phyloP scores from a whole-genome alignment of 2,888 invertebrate genomes.

The Habroteleia sp. region DNA sequence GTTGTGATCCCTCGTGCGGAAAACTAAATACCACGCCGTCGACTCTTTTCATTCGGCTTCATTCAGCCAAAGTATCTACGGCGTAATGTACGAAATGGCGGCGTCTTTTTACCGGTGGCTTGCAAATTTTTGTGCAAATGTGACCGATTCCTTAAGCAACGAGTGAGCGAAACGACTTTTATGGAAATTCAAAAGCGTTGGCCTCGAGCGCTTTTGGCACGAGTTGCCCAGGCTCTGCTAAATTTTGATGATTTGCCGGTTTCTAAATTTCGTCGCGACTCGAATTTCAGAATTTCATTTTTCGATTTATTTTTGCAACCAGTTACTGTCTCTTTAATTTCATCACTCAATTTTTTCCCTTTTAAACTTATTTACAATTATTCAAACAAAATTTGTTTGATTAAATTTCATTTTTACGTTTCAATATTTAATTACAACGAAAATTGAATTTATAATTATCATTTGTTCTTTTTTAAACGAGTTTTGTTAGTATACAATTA shows the following conservation, averaged over 20 bases:
- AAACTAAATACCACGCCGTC: constrained; percentile 41
- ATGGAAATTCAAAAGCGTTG: constrained; percentile 34
- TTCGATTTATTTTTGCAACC: background rate
- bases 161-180: constrained; percentile 17
- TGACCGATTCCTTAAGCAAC: constrained; percentile 30
- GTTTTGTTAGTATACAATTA: too few relatives aligned
- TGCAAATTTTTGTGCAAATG: constrained; percentile 51
- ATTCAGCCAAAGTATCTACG: constrained; percentile 4
- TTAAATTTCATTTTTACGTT: too few relatives aligned
- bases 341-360: too few relatives aligned
- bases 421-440: too few relatives aligned
- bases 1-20: constrained; percentile 42
- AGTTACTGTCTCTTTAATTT: too few relatives aligned
- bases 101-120: constrained; percentile 12
- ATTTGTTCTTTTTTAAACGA: too few relatives aligned
- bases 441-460: too few relatives aligned
- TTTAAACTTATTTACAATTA: too few relatives aligned
- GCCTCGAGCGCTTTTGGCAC: constrained; percentile 23
- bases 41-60: constrained; percentile 20
- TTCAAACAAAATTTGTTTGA: too few relatives aligned
- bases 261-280: constrained; percentile 7
- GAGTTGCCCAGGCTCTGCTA: background rate
- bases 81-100: constrained; percentile 2
- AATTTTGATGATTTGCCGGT: constrained; percentile 24
- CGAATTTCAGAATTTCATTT: constrained; percentile 4